These are phyloP conservation scores for Poecilia latipinna DNA, from an alignment of 2,113 vertebrate species.

Conservation along the genomic window DNA sequence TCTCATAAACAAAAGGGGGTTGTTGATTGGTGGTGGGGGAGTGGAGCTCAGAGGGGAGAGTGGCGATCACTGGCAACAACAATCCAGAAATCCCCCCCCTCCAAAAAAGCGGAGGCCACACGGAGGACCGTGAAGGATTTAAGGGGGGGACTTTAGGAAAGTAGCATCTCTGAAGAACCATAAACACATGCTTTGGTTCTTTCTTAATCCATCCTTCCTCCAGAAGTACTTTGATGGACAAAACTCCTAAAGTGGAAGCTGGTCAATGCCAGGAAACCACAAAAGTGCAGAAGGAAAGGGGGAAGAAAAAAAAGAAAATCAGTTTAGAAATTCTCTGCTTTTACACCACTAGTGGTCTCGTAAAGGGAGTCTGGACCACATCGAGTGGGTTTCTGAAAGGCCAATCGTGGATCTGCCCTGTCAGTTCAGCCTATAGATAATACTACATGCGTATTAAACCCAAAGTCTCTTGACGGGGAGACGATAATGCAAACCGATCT, in stretches of 20 bases:
- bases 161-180: conserved; percentile 80
- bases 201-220: conserved; percentile 65
- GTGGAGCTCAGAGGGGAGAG: conserved; percentile 66
- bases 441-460: conserved; percentile 39
- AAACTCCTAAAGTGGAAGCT: conserved; percentile 57
- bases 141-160: conserved; percentile 87
- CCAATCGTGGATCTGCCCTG: conserved; percentile 18
- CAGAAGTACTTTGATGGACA: conserved; percentile 60
- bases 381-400: conserved; percentile 41
- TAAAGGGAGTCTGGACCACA: conserved; percentile 67
- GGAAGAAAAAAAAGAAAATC: conserved; percentile 23
- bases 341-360: conserved; percentile 49
- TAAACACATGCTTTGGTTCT: conserved; percentile 70
- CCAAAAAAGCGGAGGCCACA: conserved; percentile 58
- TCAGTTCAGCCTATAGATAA: conserved; percentile 38
- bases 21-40: conserved; percentile 84
- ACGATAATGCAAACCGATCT: conserved; percentile 50
- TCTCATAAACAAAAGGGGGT: conserved; percentile 95
- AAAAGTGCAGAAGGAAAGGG: conserved; percentile 58
- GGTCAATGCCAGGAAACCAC: conserved; percentile 76
- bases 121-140: conserved; percentile 79
- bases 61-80: conserved; percentile 88
- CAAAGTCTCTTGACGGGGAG: conserved; percentile 31
- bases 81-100: conserved; percentile 74
- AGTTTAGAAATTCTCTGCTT: conserved; percentile 63